Base-by-base conservation (phyloP, 2,797 vertebrate species). In the Peromyscus aztecus region DNA sequence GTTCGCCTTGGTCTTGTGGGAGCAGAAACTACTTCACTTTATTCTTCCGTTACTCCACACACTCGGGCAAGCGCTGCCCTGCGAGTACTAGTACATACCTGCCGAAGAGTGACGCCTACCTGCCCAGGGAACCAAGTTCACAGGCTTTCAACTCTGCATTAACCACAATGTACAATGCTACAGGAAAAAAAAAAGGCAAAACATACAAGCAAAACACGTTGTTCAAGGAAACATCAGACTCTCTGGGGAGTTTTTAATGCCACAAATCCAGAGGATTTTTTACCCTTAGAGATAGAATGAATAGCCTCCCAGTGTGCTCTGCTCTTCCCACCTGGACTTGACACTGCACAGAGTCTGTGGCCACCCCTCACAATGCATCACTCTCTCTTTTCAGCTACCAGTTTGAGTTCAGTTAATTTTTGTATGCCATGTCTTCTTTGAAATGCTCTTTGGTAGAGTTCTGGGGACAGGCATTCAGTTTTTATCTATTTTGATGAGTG, bases 381-480 rank as follows among this genome's bases (percentile, higher is more conserved):
- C 55, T 77, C 31, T 77, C 80, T 88, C 75, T 71, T 81, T 55
- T 92, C 40, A 90, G 69, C 21, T 46, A 71, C 49, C 31, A 55
- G n/a, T 43, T 83, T 46, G 17, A 34, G 73, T 52, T 92, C 73
- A 59, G 52, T 87, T 92, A 91, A 89, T 83, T 81, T 93, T 59
- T 55, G 52, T 55, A 82, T 24, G 71, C 71, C 49, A 63, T 10
- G 16, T 46, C 77, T 90, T 94, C 71, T 93, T 69, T 73, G 71
- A 86, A 57, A 91, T 67, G 57, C 37, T 89, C 67, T 88, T 84
- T 2, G 14, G 78, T 37, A 90, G 67, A 89, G 11, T 19, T 89
- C 75, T 94, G 82, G 46, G 31, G 24, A n/a, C 16, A 69, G 63
- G 7, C 55, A 80, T 92, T 95, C 82, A 94, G 52, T 94, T 95